Percentiles rank a stretch among this genome's conserved stretches.
Evolutionary conservation across 2,797 vertebrate genomes (phyloP).

Genomic region (Crenichthys baileyi): DNA sequence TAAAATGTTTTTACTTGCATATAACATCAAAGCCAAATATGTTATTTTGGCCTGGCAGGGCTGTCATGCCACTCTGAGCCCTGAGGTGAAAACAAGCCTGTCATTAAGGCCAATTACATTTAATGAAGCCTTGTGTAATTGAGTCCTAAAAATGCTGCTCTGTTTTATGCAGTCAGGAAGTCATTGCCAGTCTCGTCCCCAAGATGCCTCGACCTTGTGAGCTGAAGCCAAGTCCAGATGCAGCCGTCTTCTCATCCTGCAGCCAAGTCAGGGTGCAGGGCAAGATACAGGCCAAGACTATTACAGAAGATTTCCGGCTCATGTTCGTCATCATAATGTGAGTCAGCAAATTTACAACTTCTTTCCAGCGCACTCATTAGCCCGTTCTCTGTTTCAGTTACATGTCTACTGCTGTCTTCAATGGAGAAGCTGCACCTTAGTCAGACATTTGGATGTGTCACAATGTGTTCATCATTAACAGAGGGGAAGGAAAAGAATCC

Average conservation of each 20-base stretch:
- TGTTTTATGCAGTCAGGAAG: constrained; percentile 65
- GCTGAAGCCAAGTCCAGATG: constrained; percentile 51
- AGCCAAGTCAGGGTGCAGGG: constrained; percentile 61
- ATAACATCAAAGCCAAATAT: constrained; percentile 54
- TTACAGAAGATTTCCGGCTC: constrained; percentile 76
- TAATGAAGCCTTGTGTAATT: constrained; percentile 74
- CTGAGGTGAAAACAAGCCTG: constrained; percentile 53
- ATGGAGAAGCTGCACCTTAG: constrained; percentile 29
- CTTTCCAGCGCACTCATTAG: constrained; percentile 2
- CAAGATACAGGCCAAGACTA: constrained; percentile 72
- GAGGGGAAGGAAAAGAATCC: constrained; percentile 33
- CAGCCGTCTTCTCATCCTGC: constrained; percentile 46
- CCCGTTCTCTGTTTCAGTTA: constrained; percentile 18
- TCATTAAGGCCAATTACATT: constrained; percentile 76
- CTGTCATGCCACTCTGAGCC: constrained; percentile 36
- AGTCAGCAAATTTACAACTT: constrained; percentile 42
- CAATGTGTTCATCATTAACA: constrained; percentile 59
- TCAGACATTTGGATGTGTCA: constrained; percentile 56
- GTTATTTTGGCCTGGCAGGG: constrained; percentile 60
- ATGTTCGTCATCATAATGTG: constrained; percentile 68
- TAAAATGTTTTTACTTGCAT: constrained; percentile 29
- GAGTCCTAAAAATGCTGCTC: constrained; percentile 68
- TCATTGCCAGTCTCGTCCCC: constrained; percentile 60
- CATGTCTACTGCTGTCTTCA: constrained; percentile 27
- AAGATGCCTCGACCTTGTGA: constrained; percentile 56